Base-by-base conservation (phyloP, 2,888 invertebrate genomes). In the Thymelicus acteon region DNA sequence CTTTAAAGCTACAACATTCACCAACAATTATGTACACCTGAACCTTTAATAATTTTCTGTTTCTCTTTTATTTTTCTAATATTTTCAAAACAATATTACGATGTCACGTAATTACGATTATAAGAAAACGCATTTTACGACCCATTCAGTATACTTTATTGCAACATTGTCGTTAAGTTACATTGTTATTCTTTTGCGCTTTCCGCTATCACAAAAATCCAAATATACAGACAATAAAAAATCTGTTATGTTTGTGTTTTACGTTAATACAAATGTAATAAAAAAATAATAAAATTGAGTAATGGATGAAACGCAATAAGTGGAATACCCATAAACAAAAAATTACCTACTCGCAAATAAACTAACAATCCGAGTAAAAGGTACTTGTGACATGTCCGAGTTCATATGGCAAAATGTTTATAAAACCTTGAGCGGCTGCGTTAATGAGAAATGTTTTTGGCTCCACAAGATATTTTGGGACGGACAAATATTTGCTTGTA, bases 401-500 rank as follows among this genome's bases (percentile, higher is more conserved):
- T 15, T 12, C 37, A 62, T 57, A 19, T 19, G 19, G 44, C 61
- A 62, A 62, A 54, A 68, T 68, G 62, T 67, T 61, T 67, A 62
- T 62, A 54, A 64, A 69, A 49, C 70, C 47, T 70, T 39, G 47
- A 10, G 19, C n/a, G 64, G 40, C 60, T 67, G 68, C 60, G 70
- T 72, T 75, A 75, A 76, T 76, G 74, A 76, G 73, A 76, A 77
- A 72, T 74, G 75, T 75, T 75, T 74, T 74, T 60, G 65, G 68
- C 65, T 5, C 72, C 71, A 39, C 62, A 48, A 74, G 68, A 76
- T 75, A 77, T 77, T 77, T 74, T 13, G 72, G 74, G 58, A 60
- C 67, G 48, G 44, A 60, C 74, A 77, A 80, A 79, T 76, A 78
- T 79, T 78, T 79, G 72, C 68, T 49, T 8, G n/a, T 37, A 64